phyloP scores from a whole-genome alignment of 2,888 invertebrate species.

The Macrosiphum euphorbiae region DNA sequence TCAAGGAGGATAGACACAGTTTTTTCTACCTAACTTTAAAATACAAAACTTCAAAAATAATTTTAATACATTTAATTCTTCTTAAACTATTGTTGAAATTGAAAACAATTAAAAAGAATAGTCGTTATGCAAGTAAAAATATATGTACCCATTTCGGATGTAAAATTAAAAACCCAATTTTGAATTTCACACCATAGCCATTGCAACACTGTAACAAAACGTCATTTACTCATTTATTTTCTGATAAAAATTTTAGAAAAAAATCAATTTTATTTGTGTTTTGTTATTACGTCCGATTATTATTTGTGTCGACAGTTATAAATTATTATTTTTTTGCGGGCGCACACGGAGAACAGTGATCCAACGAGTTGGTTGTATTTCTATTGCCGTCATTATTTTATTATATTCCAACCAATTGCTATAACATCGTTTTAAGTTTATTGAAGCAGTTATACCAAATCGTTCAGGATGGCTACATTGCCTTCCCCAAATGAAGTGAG shows the following conservation, averaged over 20 bases:
- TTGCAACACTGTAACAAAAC: conserved; percentile 47
- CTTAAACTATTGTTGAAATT: background rate
- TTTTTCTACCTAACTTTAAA: background rate
- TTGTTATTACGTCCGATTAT: conserved; percentile 52
- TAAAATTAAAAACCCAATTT: background rate
- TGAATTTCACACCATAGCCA: background rate
- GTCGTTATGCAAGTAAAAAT: background rate
- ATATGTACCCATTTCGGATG: background rate
- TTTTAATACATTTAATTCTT: background rate
- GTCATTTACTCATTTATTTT: conserved; percentile 27
- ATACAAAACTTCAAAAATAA: background rate
- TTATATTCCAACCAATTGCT: conserved; percentile 14
- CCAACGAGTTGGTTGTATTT: background rate
- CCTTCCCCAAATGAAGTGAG: conserved; percentile 87
- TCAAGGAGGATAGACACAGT: background rate
- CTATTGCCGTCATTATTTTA: background rate
- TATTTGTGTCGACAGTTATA: conserved; percentile 39
- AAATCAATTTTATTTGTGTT: conserved; percentile 63
- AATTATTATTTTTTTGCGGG: background rate
- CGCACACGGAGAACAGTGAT: background rate
- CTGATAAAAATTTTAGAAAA: conserved; percentile 52
- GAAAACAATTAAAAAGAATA: background rate
- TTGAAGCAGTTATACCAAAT: background rate
- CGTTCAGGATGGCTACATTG: conserved; percentile 83
- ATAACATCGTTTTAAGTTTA: background rate